Conservation (phyloP, 2,888 invertebrate species). For the Neelides folsomi region DNA sequence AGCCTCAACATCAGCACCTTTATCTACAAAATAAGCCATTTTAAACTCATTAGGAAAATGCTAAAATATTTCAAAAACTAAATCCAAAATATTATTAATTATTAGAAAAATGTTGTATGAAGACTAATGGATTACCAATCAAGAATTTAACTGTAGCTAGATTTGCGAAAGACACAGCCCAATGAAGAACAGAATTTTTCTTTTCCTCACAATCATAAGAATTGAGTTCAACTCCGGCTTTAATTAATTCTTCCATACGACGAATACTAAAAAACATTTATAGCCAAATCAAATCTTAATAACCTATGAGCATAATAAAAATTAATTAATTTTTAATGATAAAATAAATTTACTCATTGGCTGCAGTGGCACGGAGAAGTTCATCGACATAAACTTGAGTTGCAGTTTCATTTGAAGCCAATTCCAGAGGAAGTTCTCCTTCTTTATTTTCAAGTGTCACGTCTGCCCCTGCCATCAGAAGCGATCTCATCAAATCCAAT, state of each 20-base stretch:
- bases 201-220: slow-evolving; percentile 48
- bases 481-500: slow-evolving; percentile 45
- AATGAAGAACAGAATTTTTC: slow-evolving; percentile 50
- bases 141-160: slow-evolving; percentile 45
- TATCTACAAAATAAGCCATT: slow-evolving; percentile 37
- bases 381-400: slow-evolving; percentile 48
- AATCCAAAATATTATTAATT: not conserved
- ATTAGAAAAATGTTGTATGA: not conserved
- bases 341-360: slow-evolving; percentile 36
- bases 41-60: too few relatives aligned
- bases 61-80: too few relatives aligned
- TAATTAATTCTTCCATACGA: slow-evolving; percentile 46
- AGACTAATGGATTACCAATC: slow-evolving; percentile 39
- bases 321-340: not conserved
- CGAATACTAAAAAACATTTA: slow-evolving; percentile 40
- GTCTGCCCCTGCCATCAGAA: slow-evolving; percentile 48
- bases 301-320: not conserved
- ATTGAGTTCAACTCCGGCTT: slow-evolving; percentile 47
- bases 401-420: slow-evolving; percentile 42
- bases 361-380: slow-evolving; percentile 49
- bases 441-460: slow-evolving; percentile 45
- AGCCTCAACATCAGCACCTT: slow-evolving; percentile 47
- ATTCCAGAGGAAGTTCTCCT: slow-evolving; percentile 45
- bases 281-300: not conserved
- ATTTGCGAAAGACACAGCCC: slow-evolving; percentile 51